Evolutionary conservation across 1,140 invertebrate species (phyloP).

Genomic region (Tetramorium alpestre): DNA sequence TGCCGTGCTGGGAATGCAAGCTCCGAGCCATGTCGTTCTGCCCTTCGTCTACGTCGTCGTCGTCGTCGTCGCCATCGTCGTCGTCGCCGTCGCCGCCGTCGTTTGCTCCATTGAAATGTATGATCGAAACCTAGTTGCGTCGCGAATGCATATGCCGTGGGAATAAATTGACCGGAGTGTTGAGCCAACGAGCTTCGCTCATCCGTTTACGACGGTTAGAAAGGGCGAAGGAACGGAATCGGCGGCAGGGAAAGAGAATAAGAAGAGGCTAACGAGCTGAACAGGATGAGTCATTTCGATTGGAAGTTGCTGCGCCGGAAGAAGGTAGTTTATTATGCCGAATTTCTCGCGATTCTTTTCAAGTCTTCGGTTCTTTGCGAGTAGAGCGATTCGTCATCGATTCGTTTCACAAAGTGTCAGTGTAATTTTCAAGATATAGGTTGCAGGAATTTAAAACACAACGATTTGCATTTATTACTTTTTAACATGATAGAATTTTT

Average conservation of each 20-base stretch:
- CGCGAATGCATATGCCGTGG: conserved; percentile 42
- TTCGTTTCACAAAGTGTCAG: not conserved
- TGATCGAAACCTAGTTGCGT: conserved; percentile 37
- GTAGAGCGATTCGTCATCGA: not conserved
- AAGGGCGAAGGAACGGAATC: conserved; percentile 4
- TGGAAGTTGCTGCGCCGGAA: conserved; percentile 84
- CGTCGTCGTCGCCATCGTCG: not conserved
- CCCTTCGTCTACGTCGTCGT: conserved; percentile 47
- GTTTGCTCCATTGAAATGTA: conserved; percentile 5
- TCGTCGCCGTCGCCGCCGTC: conserved; percentile 49
- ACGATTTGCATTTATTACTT: not conserved
- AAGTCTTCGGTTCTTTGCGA: conserved; percentile 36
- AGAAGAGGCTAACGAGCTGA: conserved; percentile 69
- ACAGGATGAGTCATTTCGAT: conserved; percentile 85
- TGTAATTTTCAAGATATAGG: not conserved
- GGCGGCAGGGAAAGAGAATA: conserved; percentile 54
- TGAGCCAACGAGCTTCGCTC: conserved; percentile 5
- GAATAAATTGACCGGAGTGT: conserved; percentile 64
- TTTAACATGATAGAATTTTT: not conserved
- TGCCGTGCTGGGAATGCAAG: conserved; percentile 68
- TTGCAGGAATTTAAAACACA: not conserved
- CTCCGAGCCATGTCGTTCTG: conserved; percentile 62
- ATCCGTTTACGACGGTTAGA: not conserved
- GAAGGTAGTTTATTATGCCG: conserved; percentile 74
- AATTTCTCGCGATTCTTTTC: conserved; percentile 50